Base-by-base conservation (phyloP, 2,888 invertebrate species). In the Microctonus aethiopoides region DNA sequence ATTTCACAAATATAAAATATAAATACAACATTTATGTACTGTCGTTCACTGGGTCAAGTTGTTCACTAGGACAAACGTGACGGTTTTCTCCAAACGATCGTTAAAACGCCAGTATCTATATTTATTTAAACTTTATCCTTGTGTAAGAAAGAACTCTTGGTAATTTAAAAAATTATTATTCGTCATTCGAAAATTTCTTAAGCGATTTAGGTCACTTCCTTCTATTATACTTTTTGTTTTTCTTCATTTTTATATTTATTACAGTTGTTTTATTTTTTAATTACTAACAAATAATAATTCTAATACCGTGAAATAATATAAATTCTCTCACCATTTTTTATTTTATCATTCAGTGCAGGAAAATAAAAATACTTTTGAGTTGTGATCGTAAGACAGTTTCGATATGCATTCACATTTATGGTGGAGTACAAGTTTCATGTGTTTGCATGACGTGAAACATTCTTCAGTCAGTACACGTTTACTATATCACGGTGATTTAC, bases 21-120 rank as follows among this genome's bases (percentile, higher is more conserved):
- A 16, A 16, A 46, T 46, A 46, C 46, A n/a, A 46, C 16, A n/a
- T 46, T n/a, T 39, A 16, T n/a, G 16, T 46, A 46, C 20, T 6
- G 26, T 62, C 46, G 26, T 29, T 62, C 62, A 51, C 26, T 51
- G 20, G 62, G 62, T 62, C 62, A 46, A 46, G 26, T 62, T 46
- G 62, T 62, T 62, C 62, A 65, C 56, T 65, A 65, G 65, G 65
- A 65, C 56, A 65, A 56, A 65, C 65, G 56, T 65, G 65, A 65
- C 54, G 39, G 41, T 65, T 65, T 65, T 65, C 65, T 56, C 65
- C 39, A 56, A 65, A 65, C 36, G 65, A 36, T 65, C 65, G 65
- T 65, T 34, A 65, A 65, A 56, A 16, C 56, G n/a, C n/a, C 51
- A 20, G 24, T 54, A 54, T 36, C 24, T 32, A 34, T 51, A n/a